Evolutionary conservation across 2,888 invertebrate genomes (phyloP).

Genomic region (Smittia aterrima): DNA sequence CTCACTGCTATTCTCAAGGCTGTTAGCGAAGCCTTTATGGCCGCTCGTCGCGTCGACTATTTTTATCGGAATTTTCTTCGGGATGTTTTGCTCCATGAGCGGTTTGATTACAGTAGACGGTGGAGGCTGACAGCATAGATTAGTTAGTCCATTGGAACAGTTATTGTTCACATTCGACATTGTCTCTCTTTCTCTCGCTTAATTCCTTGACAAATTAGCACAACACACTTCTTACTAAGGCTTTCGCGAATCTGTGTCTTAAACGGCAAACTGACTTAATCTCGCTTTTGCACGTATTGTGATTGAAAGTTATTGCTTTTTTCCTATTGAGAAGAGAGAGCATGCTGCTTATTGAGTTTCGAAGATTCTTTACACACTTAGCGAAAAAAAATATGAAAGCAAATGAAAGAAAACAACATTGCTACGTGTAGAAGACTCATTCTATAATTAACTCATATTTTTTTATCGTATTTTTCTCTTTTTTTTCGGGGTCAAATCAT

Average conservation of each 20-base stretch:
- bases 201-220: neutral
- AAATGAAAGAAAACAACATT: neutral
- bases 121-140: conserved; percentile 25
- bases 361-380: conserved; percentile 14
- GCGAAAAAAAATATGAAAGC: neutral
- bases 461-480: conserved; percentile 14
- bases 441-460: conserved; percentile 12
- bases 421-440: neutral
- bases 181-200: neutral
- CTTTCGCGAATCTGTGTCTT: neutral
- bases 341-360: neutral
- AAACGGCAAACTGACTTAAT: neutral
- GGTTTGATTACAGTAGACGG: neutral
- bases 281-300: neutral
- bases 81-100: conserved; percentile 5
- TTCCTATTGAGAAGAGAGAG: neutral
- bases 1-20: conserved; percentile 20
- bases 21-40: neutral
- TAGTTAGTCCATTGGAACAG: conserved; percentile 29
- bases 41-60: conserved; percentile 21
- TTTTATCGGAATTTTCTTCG: conserved; percentile 28
- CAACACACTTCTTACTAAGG: neutral
- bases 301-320: neutral
- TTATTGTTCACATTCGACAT: conserved; percentile 25
- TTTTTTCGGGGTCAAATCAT: conserved; percentile 16